A percentile compares a stretch with the other conserved stretches of the same genome.
Conservation (phyloP, 2,113 vertebrate species). For the Limanda limanda region DNA sequence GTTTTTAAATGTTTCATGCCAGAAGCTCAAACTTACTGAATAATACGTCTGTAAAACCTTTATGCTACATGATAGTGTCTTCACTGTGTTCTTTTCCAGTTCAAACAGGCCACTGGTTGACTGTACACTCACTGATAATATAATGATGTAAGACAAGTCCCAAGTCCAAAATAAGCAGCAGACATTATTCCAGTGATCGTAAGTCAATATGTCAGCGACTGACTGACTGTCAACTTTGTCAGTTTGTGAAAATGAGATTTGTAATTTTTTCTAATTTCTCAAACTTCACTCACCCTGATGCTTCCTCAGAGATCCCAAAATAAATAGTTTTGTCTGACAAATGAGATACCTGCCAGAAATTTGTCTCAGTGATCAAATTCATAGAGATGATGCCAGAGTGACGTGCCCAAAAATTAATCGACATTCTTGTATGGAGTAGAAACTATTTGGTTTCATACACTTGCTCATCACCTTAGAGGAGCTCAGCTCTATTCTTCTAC, state of each 20-base stretch:
- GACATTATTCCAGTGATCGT: neutral
- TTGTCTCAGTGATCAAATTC: neutral
- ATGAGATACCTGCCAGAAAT: neutral
- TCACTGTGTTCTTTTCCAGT: too few species aligned
- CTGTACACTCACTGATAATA: neutral
- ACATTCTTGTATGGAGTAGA: neutral
- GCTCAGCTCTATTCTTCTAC: neutral
- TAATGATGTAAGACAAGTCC: constrained; percentile 5
- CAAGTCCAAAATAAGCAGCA: neutral
- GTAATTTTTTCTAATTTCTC: too few species aligned
- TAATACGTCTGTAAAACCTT: neutral
- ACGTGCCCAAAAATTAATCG: neutral
- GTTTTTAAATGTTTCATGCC: too few species aligned
- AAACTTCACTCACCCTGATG: neutral
- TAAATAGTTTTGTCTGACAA: too few species aligned
- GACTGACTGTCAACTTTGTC: neutral
- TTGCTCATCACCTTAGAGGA: neutral
- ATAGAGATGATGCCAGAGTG: neutral
- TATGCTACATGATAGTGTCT: too few species aligned
- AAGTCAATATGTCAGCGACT: neutral
- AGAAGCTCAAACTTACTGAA: neutral
- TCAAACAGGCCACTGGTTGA: neutral
- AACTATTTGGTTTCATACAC: neutral
- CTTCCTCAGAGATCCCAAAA: too few species aligned
- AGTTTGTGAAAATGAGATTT: too few species aligned